Evolutionary conservation across 2,797 vertebrate genomes (phyloP), one percentile per base, ranked within the genome.

Genomic region (Muscicapa striata): DNA sequence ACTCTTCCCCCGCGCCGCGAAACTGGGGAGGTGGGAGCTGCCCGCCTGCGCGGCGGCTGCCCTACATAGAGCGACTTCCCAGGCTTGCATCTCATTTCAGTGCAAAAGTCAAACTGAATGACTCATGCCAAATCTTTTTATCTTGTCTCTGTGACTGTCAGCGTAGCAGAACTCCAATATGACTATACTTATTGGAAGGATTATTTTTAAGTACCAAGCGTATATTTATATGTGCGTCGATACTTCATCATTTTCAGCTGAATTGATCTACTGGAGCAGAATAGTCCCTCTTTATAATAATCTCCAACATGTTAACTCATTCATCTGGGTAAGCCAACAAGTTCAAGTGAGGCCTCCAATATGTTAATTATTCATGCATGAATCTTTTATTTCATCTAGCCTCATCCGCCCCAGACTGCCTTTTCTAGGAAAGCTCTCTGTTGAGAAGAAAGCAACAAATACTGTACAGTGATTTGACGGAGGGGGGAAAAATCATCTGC

Each of bases 261-360:
- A 96, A 91, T 84, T 76, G 73, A 84, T 94, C 89, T 96, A 76
- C 66, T 10, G 7, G 67, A 91, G 88, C 85, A 93, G 86, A 95
- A 91, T 82, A 90, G 89, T 90, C 93, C 87, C 88, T 92, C 75
- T 94, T 95, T 83, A 94, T 93, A 92, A 95, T 93, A 90, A 90
- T 93, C 88, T 94, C 80, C 90, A 90, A 82, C 85, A 74, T 89
- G 94, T 96, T 96, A 96, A 93, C 87, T 96, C 94, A 95, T 95
- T 97, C 91, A 84, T 94, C 94, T 95, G 94, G 87, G 89, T 91
- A 90, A 91, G 83, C 94, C 95, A 93, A 74, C 94, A 96, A 96
- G 95, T 95, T 96, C 93, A 96, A 94, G 95, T 88, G 94, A 96
- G 94, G 94, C 94, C 94, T 97, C 91, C 94, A 90, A 88, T 86